Conservation (phyloP, 2,113 vertebrate genomes). For the Ceratotherium simum region DNA sequence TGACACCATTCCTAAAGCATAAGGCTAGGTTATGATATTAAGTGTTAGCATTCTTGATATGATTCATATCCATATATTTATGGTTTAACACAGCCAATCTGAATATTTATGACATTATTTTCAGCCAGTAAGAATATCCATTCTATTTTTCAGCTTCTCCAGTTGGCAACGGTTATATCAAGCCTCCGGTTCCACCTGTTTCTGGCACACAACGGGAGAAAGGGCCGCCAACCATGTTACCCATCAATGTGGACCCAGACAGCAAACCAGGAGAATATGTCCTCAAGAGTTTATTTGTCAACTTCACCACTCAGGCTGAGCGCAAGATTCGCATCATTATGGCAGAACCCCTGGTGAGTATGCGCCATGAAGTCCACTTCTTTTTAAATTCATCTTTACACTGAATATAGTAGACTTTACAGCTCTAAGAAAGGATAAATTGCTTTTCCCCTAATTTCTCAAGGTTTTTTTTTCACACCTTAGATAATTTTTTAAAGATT, state of each 20-base stretch:
- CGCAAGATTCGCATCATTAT: constrained; percentile 98
- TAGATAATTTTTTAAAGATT: not conserved
- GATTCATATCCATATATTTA: not conserved
- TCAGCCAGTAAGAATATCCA: constrained; percentile 43
- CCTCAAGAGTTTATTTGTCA: constrained; percentile 97
- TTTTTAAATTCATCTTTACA: not conserved
- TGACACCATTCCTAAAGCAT: not conserved
- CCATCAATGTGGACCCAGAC: constrained; percentile 96
- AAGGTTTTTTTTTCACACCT: not conserved
- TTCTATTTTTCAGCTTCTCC: constrained; percentile 92
- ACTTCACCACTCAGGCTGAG: constrained; percentile 95
- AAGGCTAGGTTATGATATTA: not conserved
- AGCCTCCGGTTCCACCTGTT: constrained; percentile 92
- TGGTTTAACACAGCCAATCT: not conserved
- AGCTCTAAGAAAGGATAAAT: not conserved
- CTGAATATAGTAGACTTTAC: not conserved
- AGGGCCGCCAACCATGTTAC: constrained; percentile 94
- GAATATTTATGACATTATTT: not conserved
- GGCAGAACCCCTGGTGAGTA: constrained; percentile 98
- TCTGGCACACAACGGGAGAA: constrained; percentile 94
- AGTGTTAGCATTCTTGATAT: not conserved
- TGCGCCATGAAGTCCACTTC: fast-evolving
- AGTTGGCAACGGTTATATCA: constrained; percentile 97
- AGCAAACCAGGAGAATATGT: constrained; percentile 98
- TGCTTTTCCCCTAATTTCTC: not conserved